These are phyloP conservation scores for Paedocypris sp. DNA, from an alignment of 2,113 vertebrate genomes.

Conservation along the genomic window DNA sequence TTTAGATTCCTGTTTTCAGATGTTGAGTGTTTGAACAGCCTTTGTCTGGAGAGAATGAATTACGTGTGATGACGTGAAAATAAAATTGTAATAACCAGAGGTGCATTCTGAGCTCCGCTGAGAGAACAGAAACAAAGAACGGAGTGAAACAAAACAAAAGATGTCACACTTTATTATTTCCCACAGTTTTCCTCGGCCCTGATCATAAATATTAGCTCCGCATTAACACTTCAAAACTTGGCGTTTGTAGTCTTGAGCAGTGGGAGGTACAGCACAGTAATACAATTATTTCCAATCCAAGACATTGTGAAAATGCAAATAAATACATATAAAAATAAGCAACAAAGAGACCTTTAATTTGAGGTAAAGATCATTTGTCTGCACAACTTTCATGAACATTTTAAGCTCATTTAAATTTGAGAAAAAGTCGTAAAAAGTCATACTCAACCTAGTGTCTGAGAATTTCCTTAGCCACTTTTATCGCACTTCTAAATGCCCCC, in stretches of 20 bases:
- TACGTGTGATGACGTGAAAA: not conserved
- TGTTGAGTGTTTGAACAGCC: not conserved
- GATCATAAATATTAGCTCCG: constrained; percentile 50
- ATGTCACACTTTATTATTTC: constrained; percentile 47
- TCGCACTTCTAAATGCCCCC: no score
- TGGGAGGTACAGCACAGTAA: constrained; percentile 27
- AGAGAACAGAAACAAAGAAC: constrained; percentile 41
- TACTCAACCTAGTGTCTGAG: no score
- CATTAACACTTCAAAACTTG: constrained; percentile 60
- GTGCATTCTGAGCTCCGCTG: constrained; percentile 6
- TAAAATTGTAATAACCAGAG: not conserved
- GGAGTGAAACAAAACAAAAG: constrained; percentile 49
- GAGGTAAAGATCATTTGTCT: no score
- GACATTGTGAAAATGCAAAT: constrained; percentile 35
- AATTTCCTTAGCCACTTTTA: no score
- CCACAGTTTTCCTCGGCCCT: constrained; percentile 44
- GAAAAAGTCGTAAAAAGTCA: no score
- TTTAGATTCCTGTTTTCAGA: not conserved
- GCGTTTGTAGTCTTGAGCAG: constrained; percentile 40
- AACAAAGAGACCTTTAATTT: no score
- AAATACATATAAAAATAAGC: no score
- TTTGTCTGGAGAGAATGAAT: not conserved
- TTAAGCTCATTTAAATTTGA: no score
- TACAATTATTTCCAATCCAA: constrained; percentile 41
- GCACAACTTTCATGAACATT: no score